Evolutionary conservation across 2,797 vertebrate genomes (phyloP), one percentile per base, ranked within the genome.

Genomic region (Girardinus metallicus): DNA sequence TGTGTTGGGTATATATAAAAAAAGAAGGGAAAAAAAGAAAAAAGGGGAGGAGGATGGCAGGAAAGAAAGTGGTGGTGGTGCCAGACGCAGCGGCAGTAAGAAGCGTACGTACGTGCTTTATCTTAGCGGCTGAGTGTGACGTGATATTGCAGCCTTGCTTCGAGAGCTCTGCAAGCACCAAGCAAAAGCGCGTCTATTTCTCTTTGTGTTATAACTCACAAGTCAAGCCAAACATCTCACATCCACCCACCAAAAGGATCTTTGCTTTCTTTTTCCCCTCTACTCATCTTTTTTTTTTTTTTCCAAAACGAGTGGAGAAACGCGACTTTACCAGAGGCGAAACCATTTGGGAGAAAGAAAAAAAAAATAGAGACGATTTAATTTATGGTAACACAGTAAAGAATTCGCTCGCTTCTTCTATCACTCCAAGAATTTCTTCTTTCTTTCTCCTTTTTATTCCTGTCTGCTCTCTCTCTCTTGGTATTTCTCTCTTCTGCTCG

Each of bases 81-180:
- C 94, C 94, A 96, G 95, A 91, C 94, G 95, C 95, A 95, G 94
- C 90, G 84, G 90, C 93, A 87, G 89, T 80, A 90, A 94, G 93
- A 83, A 85, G 86, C 92, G 94, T 90, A 93, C 88, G 94, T 95
- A 93, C 95, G 96, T 95, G 97, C 96, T 91, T 87, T 94, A 95
- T 94, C 94, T 96, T 91, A 94, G 96, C 88, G 93, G 93, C 95
- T 82, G 95, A 92, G 91, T 89, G 94, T 96, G 96, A 96, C 96
- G 96, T 90, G 96, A 95, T 96, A 95, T 96, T 97, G 96, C 94
- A 92, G 95, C 93, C 91, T 70, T 84, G 91, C 93, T 95, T 82
- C 94, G 75, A 93, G 91, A 91, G 95, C 94, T 90, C 87, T 87
- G 91, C 86, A 87, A 91, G 87, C 91, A 89, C 51, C 89, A 78